Base-by-base conservation (phyloP, 2,888 invertebrate species). In the Himalopsyche kuldschensis region DNA sequence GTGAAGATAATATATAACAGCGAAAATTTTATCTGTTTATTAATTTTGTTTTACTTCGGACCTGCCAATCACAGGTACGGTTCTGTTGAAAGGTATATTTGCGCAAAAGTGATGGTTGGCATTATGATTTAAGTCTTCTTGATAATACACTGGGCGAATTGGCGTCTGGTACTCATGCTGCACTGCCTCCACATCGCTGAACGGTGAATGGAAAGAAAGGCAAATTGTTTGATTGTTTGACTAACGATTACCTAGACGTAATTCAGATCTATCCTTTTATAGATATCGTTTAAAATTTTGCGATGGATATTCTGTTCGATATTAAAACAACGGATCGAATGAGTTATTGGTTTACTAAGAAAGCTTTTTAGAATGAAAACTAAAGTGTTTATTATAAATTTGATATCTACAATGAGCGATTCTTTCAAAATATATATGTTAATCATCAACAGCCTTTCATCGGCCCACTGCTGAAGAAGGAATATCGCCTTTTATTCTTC, bases 71-170 rank as follows among this genome's bases (percentile, higher is more conserved):
- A 20, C 69, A 47, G 46, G 84, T 80, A 47, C 77, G 47, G 76
- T 81, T 17, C 78, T 63, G 81, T 82, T 77, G 79, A 81, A 81
- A 79, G 81, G 20, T 82, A 80, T 84, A 55, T 84, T 84, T 84
- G 84, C 32, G 82, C 78, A 83, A 84, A 84, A 83, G 75, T 79
- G 78, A 82, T 81, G 84, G 82, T 84, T 79, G 69, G 79, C 75
- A 78, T 78, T 84, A 84, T 84, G 84, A 83, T 84, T 84, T 84
- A 84, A 84, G 77, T 84, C 79, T 30, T 48, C 35, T 41, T 84
- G 84, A 84, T 84, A 75, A 84, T 84, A 83, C 63, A 79, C 41
- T 20, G 20, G 32, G 76, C 35, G 76, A 76, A 76, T 76, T 76
- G 76, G 76, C 27, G 76, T 76, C 76, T 41, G 76, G 24, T 69